Evolutionary conservation across 30 jellyfish, hydroid and myxozoan species (phyloP), one percentile per base, ranked within the genome.

Genomic region (Cassiopea xamachana): DNA sequence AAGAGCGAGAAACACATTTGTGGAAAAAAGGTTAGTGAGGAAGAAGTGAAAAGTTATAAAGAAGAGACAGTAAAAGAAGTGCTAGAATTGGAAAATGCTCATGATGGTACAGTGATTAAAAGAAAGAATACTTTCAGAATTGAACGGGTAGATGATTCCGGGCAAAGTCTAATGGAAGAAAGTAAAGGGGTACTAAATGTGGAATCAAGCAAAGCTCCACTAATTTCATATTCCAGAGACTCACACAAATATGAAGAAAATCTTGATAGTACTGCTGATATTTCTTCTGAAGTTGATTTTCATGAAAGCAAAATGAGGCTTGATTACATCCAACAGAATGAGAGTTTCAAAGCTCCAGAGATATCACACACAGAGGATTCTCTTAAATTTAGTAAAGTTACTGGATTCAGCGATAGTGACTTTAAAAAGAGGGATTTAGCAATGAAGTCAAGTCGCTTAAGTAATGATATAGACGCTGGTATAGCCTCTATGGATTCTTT

Each of bases 111-210:
- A 59, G 45, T 18, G 60, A 55, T 75, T 39, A 6, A 5, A 27
- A 87, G 94, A 75, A 77, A 78, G 45, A 81, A 72, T 14, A 87
- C 94, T 47, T 87, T 87, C 67, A 80, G 77, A n/a, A 61, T 87
- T 4, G 39, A 75, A 46, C 39, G 44, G 46, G 44, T 14, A 69
- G 47, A 14, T 39, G 72, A 59, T 19, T 46, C 77, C 15, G 88
- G n/a, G 43, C 58, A 69, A n/a, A 12, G n/a, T 46, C 14, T 6
- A 47, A 27, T 4, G 45, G 50, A 14, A 45, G 71, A 17, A 77
- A 45, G 46, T 59, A 27, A 49, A 49, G 77, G 58, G 9, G 60
- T 49, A 19, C 39, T 27, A 17, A 9, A 2, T 17, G 43, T 17
- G 27, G 74, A 64, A 16, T 64, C 74, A 64, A 14, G 15, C 12